A percentile compares a stretch with the other conserved stretches of the same genome.
Evolutionary conservation across 2,113 vertebrate genomes (phyloP).

Genomic region (Beaufortia kweichowensis): DNA sequence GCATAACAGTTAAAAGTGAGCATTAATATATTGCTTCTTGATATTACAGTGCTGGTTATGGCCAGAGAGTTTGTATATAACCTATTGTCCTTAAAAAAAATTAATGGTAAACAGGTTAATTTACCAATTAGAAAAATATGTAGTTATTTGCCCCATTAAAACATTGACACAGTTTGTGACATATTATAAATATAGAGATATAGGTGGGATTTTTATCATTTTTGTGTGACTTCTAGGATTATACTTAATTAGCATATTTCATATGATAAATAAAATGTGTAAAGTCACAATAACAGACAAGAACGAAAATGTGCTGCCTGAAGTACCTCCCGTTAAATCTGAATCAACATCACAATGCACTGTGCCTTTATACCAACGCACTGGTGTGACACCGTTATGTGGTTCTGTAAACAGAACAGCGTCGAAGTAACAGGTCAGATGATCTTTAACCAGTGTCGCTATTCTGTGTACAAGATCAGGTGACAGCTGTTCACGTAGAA

Average conservation of each 20-base stretch:
- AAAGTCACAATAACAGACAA: not conserved
- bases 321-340: not conserved
- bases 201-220: not conserved
- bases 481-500: constrained; percentile 19
- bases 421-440: constrained; percentile 32
- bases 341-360: not conserved
- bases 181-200: too few species aligned
- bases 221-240: not conserved
- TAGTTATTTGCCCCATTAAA: not conserved
- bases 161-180: not conserved
- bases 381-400: not conserved
- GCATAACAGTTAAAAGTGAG: too few species aligned
- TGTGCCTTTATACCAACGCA: not conserved
- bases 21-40: too few species aligned
- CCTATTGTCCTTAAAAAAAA: too few species aligned
- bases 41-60: too few species aligned
- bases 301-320: not conserved
- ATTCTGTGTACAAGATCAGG: constrained; percentile 2
- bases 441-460: constrained; percentile 37
- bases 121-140: not conserved
- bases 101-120: too few species aligned
- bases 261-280: too few species aligned
- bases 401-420: constrained; percentile 14
- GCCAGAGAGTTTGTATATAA: too few species aligned
- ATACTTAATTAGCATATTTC: not conserved